A percentile compares a stretch with the other conserved stretches of the same genome.
These are phyloP conservation scores for Prochilodus magdalenae DNA, from an alignment of 2,113 vertebrate species.

Conservation along the genomic window DNA sequence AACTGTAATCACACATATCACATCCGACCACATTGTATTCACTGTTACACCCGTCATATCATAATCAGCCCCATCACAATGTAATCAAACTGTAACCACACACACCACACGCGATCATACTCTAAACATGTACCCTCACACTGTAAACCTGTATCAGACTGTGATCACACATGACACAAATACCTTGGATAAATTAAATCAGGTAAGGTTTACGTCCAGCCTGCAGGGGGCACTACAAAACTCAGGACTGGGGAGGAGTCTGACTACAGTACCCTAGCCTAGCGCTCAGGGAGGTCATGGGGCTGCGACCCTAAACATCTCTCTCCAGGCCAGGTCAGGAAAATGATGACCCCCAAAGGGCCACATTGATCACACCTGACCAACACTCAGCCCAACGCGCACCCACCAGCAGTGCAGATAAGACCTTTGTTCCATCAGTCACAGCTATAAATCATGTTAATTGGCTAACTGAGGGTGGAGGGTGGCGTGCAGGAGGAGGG, in stretches of 20 bases:
- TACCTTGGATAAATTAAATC: no score
- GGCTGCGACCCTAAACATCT: not conserved
- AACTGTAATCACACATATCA: not conserved
- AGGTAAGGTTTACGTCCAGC: not conserved
- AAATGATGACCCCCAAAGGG: not conserved
- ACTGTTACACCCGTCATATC: no score
- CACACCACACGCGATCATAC: not conserved
- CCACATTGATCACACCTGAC: not conserved
- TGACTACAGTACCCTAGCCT: not conserved
- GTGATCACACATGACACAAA: no score
- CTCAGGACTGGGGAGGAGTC: not conserved
- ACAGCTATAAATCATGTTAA: slow-evolving; percentile 10
- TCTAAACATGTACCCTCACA: not conserved
- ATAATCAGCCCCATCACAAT: no score
- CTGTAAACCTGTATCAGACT: not conserved
- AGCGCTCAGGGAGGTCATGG: not conserved
- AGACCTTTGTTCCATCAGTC: not conserved
- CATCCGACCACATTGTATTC: no score
- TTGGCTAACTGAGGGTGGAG: not conserved
- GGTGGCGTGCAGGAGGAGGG: not conserved
- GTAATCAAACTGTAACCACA: not conserved
- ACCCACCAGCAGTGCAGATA: not conserved
- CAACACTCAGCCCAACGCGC: not conserved
- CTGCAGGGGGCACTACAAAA: not conserved
- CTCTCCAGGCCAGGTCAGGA: not conserved